Evolutionary conservation across 1,140 invertebrate species (phyloP), one percentile per base, ranked within the genome.

Genomic region (Pygmarrhopalites habei): DNA sequence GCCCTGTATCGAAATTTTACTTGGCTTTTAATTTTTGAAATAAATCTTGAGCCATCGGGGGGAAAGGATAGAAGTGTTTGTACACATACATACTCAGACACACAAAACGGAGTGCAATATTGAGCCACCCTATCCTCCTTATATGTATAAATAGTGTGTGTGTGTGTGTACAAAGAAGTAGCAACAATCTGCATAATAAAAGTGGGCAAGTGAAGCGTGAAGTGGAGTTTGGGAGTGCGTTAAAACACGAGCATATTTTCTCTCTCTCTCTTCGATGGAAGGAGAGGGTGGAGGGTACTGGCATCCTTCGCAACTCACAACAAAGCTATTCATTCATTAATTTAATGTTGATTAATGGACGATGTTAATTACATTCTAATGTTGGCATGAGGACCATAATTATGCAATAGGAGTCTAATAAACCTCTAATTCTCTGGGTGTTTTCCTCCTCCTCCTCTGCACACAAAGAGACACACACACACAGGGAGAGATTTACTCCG

Each of bases 341-440:
- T 69, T 58, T 52, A 63, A 61, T 51, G 44, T 60, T 69, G 63
- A 66, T 69, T 63, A 60, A 66, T 69, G 67, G 51, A 17, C 15
- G 55, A 69, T 69, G 64, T 69, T 69, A 69, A 69, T 69, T 66
- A 63, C 64, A 69, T 69, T 69, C 64, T 69, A 66, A 63, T 69
- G 63, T 47, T 61, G 62, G 61, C 67, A 68, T 58, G 55, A 65
- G 63, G 60, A 65, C 65, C 58, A 59, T 69, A 69, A 69, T 66
- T 66, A 65, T 69, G 53, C 60, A 59, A 68, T 62, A 65, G 58
- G 46, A 62, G 29, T 61, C 59, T 61, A 43, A 53, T 69, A 69
- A 69, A 69, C 63, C 57, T 49, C 58, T 59, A 60, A 64, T 60
- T 57, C 58, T 59, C 39, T 49, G 39, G 32, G 21, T 47, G 55